Percentiles rank a stretch among this genome's conserved stretches.
These are phyloP conservation scores for Prochilodus magdalenae DNA, from an alignment of 2,113 vertebrate species.

Conservation along the genomic window DNA sequence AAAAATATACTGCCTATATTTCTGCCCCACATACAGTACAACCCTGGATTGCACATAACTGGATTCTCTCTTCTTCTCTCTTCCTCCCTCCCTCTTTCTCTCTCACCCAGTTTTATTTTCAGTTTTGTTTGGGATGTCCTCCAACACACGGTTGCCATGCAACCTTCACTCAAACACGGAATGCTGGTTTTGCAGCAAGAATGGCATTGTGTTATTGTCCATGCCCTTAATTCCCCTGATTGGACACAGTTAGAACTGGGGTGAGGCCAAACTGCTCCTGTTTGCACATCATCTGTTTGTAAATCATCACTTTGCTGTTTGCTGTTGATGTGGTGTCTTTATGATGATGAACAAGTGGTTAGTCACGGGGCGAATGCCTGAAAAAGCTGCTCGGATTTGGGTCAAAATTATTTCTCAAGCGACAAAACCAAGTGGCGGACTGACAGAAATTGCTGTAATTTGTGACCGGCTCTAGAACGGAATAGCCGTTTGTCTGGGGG, in stretches of 20 bases:
- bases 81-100: not conserved
- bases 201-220: not conserved
- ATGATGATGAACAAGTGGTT: not conserved
- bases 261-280: slow-evolving; percentile 15
- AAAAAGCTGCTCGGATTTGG: slow-evolving; percentile 34
- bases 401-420: slow-evolving; percentile 45
- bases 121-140: slow-evolving; percentile 28
- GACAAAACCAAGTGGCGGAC: slow-evolving; percentile 40
- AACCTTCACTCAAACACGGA: slow-evolving; percentile 22
- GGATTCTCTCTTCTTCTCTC: not conserved
- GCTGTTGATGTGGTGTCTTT: not conserved
- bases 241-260: slow-evolving; percentile 2
- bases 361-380: slow-evolving; percentile 10
- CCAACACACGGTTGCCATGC: slow-evolving; percentile 34
- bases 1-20: slow-evolving; percentile 14
- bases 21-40: slow-evolving; percentile 28
- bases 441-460: slow-evolving; percentile 56
- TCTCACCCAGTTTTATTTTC: slow-evolving; percentile 14
- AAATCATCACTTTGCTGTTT: slow-evolving; percentile 17
- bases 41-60: not conserved
- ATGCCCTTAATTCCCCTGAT: not conserved
- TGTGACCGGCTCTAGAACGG: slow-evolving; percentile 25
- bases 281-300: slow-evolving; percentile 20
- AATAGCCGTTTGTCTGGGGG: slow-evolving; percentile 45
- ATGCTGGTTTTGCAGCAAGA: slow-evolving; percentile 1